Evolutionary conservation across 2,113 vertebrate genomes (phyloP).

Genomic region (Cardinalis cardinalis): DNA sequence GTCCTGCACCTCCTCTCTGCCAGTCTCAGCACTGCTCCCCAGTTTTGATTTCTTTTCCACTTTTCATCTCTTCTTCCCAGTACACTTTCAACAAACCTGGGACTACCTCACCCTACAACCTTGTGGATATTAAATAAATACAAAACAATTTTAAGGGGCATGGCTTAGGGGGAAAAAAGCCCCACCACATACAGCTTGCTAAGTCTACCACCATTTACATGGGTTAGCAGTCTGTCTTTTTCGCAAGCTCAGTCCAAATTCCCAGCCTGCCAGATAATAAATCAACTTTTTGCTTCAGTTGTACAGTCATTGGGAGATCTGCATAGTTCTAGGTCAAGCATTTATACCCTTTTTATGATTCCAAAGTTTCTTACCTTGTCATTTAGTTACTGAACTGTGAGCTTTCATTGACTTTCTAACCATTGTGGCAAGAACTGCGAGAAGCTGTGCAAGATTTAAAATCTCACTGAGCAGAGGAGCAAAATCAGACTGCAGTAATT

Average conservation of each 20-base stretch:
- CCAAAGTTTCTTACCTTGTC: slow-evolving; percentile 51
- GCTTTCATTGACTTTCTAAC: slow-evolving; percentile 57
- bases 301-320: slow-evolving; percentile 9
- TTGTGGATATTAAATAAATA: background rate
- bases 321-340: slow-evolving; percentile 55
- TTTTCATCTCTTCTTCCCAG: background rate
- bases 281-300: slow-evolving; percentile 45
- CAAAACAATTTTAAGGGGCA: background rate
- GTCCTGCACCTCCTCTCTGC: background rate
- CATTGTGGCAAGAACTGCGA: slow-evolving; percentile 23
- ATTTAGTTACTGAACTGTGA: slow-evolving; percentile 64
- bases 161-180: background rate
- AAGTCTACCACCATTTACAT: background rate
- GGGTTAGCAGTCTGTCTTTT: background rate
- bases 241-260: slow-evolving; percentile 4
- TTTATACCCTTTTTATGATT: slow-evolving; percentile 52
- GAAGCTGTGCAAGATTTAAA: slow-evolving; percentile 50
- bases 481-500: background rate
- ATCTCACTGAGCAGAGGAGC: slow-evolving; percentile 32
- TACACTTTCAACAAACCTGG: background rate
- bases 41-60: background rate
- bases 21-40: background rate
- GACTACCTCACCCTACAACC: background rate
- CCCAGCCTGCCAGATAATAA: slow-evolving; percentile 13
- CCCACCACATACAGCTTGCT: background rate